Evolutionary conservation across 2,113 vertebrate species (phyloP).

Genomic region (Bubo blakistoni): DNA sequence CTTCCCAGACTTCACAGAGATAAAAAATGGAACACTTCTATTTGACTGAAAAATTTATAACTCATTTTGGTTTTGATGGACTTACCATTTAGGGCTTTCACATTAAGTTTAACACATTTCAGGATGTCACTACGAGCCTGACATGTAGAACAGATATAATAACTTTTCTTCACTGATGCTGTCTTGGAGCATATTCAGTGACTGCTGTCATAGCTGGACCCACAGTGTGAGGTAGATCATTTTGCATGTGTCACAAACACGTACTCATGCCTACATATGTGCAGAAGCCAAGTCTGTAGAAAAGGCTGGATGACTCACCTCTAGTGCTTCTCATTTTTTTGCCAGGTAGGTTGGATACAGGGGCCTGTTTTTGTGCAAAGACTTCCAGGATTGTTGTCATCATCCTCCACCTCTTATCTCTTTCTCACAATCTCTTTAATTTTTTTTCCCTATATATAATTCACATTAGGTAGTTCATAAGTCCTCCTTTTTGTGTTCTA

Average conservation of each 20-base stretch:
- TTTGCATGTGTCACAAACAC: background rate
- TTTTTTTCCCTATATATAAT: background rate
- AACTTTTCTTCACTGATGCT: background rate
- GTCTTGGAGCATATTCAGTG: background rate
- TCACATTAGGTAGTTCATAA: background rate
- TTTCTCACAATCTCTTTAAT: background rate
- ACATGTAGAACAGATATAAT: background rate
- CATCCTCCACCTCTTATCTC: background rate
- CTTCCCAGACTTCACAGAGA: background rate
- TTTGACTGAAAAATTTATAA: background rate
- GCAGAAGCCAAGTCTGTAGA: background rate
- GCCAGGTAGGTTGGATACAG: background rate
- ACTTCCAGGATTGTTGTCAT: background rate
- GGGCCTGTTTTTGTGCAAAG: background rate
- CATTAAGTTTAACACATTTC: constrained; percentile 12
- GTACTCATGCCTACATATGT: background rate
- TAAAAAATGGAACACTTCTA: background rate
- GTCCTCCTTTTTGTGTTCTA: background rate
- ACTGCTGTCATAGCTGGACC: background rate
- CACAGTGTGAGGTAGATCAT: background rate
- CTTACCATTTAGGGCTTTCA: background rate
- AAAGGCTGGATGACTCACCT: background rate
- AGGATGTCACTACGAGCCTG: background rate
- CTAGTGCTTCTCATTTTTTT: background rate
- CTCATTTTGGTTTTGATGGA: background rate